Percentiles rank a stretch among this genome's conserved stretches.
phyloP scores from a whole-genome alignment of 1,140 invertebrate genomes.

The Gryllus bimaculatus region DNA sequence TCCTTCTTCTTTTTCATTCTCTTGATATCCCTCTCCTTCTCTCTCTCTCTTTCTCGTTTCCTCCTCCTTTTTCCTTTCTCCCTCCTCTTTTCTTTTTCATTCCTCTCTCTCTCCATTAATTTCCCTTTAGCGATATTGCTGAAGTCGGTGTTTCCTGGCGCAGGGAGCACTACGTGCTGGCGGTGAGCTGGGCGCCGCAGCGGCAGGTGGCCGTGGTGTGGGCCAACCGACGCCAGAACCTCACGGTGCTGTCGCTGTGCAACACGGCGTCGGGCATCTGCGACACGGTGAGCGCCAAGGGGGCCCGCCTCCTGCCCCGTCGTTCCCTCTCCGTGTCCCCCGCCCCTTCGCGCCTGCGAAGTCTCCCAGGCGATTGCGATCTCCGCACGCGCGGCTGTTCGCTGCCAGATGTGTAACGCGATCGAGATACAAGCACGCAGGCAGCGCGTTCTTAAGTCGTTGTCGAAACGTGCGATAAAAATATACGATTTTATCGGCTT shows the following conservation, averaged over 20 bases:
- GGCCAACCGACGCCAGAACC: conserved; percentile 58
- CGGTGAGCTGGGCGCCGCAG: conserved; percentile 54
- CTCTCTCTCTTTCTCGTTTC: background rate
- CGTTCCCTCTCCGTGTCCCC: background rate
- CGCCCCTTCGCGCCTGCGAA: background rate
- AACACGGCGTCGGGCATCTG: conserved; percentile 44
- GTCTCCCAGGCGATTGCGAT: background rate
- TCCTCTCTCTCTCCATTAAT: background rate
- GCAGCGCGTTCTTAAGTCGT: no score
- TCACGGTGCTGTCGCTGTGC: conserved; percentile 54
- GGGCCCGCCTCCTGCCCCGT: background rate
- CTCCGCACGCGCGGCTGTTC: no score
- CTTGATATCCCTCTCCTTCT: background rate
- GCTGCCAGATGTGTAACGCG: no score
- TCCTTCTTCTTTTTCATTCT: background rate
- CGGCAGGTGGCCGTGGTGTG: conserved; percentile 51
- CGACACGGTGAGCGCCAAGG: conserved; percentile 42
- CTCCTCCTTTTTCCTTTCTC: background rate
- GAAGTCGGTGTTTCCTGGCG: no score
- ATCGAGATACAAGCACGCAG: no score
- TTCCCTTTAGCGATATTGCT: background rate
- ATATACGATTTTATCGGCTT: no score
- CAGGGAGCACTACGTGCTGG: conserved; percentile 52
- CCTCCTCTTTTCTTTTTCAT: background rate
- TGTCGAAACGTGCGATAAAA: no score